Conservation (phyloP, 2,888 invertebrate species). For the Drosophila suboccidentalis region DNA sequence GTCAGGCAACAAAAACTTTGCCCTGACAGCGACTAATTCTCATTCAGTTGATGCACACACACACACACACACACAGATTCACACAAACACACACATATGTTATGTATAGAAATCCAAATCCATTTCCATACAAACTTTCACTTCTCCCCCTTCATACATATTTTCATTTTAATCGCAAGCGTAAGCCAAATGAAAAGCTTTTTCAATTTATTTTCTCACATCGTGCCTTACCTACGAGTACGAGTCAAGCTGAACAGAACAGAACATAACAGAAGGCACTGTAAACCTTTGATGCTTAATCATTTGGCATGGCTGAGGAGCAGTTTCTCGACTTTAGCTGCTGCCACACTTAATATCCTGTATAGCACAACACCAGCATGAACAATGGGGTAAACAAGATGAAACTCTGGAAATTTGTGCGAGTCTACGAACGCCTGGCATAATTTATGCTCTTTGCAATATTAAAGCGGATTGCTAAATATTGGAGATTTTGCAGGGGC, state of each 20-base stretch:
- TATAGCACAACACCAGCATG: conserved; percentile 8
- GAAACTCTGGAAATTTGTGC: conserved; percentile 14
- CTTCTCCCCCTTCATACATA: conserved; percentile 11
- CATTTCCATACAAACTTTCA: conserved; percentile 25
- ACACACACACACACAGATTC: neutral
- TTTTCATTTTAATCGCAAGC: conserved; percentile 77
- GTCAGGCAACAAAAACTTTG: conserved; percentile 51
- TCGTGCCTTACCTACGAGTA: conserved; percentile 45
- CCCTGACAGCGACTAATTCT: conserved; percentile 70
- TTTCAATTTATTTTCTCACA: conserved; percentile 72
- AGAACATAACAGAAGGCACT: conserved; percentile 20
- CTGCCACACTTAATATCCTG: conserved; percentile 60
- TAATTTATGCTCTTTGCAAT: conserved; percentile 60
- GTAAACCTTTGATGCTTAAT: conserved; percentile 71
- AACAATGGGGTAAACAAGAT: conserved; percentile 16
- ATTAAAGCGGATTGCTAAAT: conserved; percentile 51
- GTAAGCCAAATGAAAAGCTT: conserved; percentile 77
- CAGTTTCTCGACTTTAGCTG: conserved; percentile 26
- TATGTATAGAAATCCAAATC: conserved; percentile 12
- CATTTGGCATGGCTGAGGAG: conserved; percentile 49
- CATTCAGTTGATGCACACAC: conserved; percentile 52
- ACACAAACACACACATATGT: neutral
- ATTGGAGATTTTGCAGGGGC: conserved; percentile 2
- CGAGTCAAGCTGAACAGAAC: neutral
- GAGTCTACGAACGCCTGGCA: conserved; percentile 39